Evolutionary conservation across 2,888 invertebrate genomes (phyloP), one percentile per base, ranked within the genome.

Genomic region (Drosophila dives): DNA sequence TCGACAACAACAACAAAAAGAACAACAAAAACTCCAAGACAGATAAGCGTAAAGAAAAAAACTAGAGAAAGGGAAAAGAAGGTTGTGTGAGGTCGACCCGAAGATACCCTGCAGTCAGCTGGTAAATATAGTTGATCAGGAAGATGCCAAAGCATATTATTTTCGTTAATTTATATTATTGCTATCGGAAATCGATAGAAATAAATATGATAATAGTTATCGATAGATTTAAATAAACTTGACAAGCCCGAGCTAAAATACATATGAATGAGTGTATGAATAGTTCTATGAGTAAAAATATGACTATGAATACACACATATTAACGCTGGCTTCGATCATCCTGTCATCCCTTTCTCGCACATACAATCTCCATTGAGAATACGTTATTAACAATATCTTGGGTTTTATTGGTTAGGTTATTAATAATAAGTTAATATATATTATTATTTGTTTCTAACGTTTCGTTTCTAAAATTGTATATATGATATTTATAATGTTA

Each of bases 1-100:
- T 70, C 77, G 67, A 65, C 72, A 86, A 82, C 69, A 64, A 54
- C 65, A 38, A 38, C 38, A 38, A 17, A 17, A 17, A 70, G 8
- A 38, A 38, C 33, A 17, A 38, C 66, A 65, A 56, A 64, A 69
- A 71, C 67, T 63, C 42, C 56, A 68, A 67, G 63, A 69, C 59
- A 67, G 50, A 12, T 26, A 20, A 58, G 17, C 51, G 15, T 23
- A 23, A 5, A 36, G 15, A 17, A 8, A 26, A 49, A 20, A 59
- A 64, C 2, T 54, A 68, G 56, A 55, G 36, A 59, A 20, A 50
- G 1, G 23, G 1, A 1, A 4, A 23, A 23, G 45, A 45, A 23
- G 15, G 8, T 15, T 45, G 2, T 4, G 23, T 23, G 15, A 23
- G 8, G 7, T 45, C 23, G 23, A 23, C 45, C 12, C 15, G 15